These are phyloP conservation scores for Hoplodrina ambigua DNA, from an alignment of 2,888 invertebrate genomes.

Conservation along the genomic window DNA sequence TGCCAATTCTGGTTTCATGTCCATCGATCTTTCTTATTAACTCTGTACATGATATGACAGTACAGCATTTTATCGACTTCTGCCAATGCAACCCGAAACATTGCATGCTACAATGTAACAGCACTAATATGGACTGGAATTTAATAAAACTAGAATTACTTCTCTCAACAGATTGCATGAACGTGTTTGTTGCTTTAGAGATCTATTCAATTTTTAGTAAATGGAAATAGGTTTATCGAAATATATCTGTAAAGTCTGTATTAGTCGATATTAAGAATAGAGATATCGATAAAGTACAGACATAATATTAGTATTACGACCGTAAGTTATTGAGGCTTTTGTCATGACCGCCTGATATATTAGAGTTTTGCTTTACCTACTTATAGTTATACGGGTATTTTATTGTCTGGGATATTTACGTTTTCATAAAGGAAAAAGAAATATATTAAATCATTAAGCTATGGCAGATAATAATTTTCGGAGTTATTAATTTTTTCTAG, in stretches of 20 bases:
- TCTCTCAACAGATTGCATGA: slow-evolving; percentile 28
- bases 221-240: slow-evolving; percentile 27
- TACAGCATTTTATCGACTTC: slow-evolving; percentile 78
- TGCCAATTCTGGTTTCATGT: slow-evolving; percentile 24
- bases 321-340: slow-evolving; percentile 25
- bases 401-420: background rate
- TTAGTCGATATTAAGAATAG: slow-evolving; percentile 9
- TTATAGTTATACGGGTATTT: background rate
- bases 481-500: too few relatives aligned
- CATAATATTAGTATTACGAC: background rate
- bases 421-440: slow-evolving; percentile 1
- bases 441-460: too few relatives aligned
- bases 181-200: slow-evolving; percentile 29
- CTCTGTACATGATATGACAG: slow-evolving; percentile 70
- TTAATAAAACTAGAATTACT: slow-evolving; percentile 48
- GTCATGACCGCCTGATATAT: slow-evolving; percentile 5
- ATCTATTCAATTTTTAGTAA: slow-evolving; percentile 29
- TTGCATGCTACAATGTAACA: slow-evolving; percentile 45
- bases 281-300: slow-evolving; percentile 17
- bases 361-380: background rate
- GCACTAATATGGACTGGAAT: slow-evolving; percentile 34
- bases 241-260: slow-evolving; percentile 12
- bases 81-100: slow-evolving; percentile 82
- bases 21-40: slow-evolving; percentile 63
- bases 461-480: too few relatives aligned